Percentiles rank a stretch among this genome's conserved stretches.
These are phyloP conservation scores for Pica pica DNA, from an alignment of 2,113 vertebrate genomes.

Conservation along the genomic window DNA sequence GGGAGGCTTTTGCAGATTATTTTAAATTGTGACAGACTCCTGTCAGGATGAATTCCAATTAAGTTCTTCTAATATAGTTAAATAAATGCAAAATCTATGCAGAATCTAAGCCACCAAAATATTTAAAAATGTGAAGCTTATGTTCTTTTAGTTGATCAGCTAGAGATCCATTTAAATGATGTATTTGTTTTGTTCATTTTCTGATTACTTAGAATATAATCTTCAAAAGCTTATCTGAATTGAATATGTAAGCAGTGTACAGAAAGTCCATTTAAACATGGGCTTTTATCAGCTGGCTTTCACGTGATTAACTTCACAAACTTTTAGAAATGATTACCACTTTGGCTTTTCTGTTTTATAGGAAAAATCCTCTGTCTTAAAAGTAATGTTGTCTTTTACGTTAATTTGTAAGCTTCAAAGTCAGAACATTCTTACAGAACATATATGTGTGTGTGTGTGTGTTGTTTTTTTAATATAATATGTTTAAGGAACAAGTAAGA, in stretches of 20 bases:
- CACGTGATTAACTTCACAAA: not conserved
- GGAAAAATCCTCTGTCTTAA: not conserved
- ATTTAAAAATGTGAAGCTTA: not conserved
- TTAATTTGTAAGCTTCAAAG: not conserved
- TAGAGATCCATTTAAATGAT: not conserved
- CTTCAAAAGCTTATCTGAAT: not conserved
- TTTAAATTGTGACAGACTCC: not conserved
- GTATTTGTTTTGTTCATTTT: not conserved
- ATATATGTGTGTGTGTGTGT: fast-evolving
- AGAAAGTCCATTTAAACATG: not conserved
- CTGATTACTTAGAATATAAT: not conserved
- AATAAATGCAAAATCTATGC: not conserved
- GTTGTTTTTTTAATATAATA: not conserved
- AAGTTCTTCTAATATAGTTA: not conserved
- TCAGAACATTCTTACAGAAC: not conserved
- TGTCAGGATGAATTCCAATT: not conserved
- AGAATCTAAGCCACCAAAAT: not conserved
- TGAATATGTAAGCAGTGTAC: not conserved
- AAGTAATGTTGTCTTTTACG: not conserved
- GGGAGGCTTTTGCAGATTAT: not conserved
- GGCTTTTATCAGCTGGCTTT: not conserved
- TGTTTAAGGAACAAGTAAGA: not conserved
- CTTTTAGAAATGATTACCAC: not conserved
- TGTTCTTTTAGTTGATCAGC: not conserved
- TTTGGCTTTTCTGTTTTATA: not conserved